These are phyloP conservation scores for Apantesis nais DNA, from an alignment of 2,888 invertebrate genomes.

Conservation along the genomic window DNA sequence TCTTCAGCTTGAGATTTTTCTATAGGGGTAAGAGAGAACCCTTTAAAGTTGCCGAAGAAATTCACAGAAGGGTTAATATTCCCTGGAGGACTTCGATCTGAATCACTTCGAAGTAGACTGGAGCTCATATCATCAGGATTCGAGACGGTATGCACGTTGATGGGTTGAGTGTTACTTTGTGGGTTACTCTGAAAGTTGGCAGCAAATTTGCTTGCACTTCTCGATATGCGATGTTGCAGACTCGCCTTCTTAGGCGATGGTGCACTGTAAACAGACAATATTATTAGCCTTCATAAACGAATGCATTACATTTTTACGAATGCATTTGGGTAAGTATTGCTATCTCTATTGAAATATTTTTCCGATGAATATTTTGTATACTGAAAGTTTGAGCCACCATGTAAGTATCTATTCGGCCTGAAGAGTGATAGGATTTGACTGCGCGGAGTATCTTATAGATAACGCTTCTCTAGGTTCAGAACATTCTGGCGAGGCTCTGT, in stretches of 20 bases:
- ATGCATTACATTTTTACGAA: not conserved
- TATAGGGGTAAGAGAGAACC: constrained; percentile 91
- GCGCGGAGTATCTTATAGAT: no score
- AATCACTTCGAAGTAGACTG: constrained; percentile 86
- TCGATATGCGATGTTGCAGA: constrained; percentile 75
- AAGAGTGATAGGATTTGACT: no score
- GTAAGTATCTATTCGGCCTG: no score
- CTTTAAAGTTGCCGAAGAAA: constrained; percentile 95
- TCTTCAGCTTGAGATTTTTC: constrained; percentile 72
- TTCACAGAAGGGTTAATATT: constrained; percentile 83
- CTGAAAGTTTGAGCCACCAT: no score
- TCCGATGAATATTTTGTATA: not conserved
- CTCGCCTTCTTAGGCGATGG: constrained; percentile 80
- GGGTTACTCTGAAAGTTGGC: constrained; percentile 75
- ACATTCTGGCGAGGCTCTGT: no score
- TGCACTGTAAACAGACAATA: constrained; percentile 56
- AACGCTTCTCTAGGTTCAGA: no score
- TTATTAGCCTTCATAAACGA: not conserved
- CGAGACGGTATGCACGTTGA: constrained; percentile 83
- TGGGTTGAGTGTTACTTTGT: constrained; percentile 67
- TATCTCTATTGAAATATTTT: not conserved
- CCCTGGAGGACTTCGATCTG: constrained; percentile 77
- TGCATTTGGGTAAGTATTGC: not conserved
- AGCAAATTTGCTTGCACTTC: constrained; percentile 80
- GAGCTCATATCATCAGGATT: constrained; percentile 90